These are phyloP conservation scores for Taeniopygia guttata DNA, from an alignment of 2,797 vertebrate genomes.

Conservation along the genomic window DNA sequence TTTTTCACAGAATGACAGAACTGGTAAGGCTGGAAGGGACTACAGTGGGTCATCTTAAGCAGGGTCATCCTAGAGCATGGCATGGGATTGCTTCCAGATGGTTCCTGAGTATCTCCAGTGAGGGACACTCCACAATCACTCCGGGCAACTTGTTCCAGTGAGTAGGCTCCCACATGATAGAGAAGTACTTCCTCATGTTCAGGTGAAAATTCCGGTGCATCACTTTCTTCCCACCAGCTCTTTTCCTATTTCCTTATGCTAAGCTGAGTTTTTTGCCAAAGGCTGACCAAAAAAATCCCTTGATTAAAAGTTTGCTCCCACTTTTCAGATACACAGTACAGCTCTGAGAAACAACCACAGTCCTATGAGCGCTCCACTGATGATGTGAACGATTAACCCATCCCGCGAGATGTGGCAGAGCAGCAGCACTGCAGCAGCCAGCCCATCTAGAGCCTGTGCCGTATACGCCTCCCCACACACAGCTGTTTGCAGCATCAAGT, in stretches of 20 bases:
- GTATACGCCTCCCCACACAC: accelerated
- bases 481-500: neutral
- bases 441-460: neutral
- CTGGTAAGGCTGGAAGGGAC: neutral
- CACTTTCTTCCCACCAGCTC: neutral
- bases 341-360: neutral
- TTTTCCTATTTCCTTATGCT: neutral
- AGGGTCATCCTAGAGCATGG: neutral
- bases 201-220: neutral
- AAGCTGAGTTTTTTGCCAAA: neutral
- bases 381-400: neutral
- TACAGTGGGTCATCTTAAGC: neutral
- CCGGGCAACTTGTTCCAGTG: neutral
- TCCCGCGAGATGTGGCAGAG: accelerated
- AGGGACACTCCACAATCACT: neutral
- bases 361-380: neutral
- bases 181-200: neutral
- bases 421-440: neutral
- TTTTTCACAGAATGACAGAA: neutral
- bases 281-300: neutral
- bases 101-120: neutral
- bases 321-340: neutral
- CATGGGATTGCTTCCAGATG: neutral
- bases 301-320: neutral
- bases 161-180: neutral